A percentile compares a stretch with the other conserved stretches of the same genome.
These are phyloP conservation scores for Rhagoletis pomonella DNA, from an alignment of 1,140 invertebrate species.

Conservation along the genomic window DNA sequence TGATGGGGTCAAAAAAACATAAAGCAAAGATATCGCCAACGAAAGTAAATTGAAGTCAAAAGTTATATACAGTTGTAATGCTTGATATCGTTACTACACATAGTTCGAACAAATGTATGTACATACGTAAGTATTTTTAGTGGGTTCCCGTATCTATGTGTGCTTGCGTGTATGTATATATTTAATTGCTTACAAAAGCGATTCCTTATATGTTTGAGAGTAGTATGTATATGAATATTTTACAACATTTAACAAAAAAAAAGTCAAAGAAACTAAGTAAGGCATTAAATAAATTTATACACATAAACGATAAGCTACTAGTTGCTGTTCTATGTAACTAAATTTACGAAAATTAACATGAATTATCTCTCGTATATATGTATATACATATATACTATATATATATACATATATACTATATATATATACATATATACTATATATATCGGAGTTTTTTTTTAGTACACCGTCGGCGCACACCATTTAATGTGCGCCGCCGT, in stretches of 20 bases:
- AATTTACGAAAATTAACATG: slow-evolving; percentile 47
- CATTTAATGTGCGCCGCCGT: neutral
- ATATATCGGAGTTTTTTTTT: neutral
- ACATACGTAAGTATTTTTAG: neutral
- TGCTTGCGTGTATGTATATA: neutral
- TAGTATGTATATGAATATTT: slow-evolving; percentile 52
- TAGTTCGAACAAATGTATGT: neutral
- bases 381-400: too few relatives aligned
- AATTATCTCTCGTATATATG: slow-evolving; percentile 13
- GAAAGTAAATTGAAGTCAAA: slow-evolving; percentile 30
- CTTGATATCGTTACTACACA: slow-evolving; percentile 27
- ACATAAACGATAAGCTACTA: slow-evolving; percentile 39
- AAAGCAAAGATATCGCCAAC: slow-evolving; percentile 12
- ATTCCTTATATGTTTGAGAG: slow-evolving; percentile 12
- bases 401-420: neutral
- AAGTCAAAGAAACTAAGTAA: slow-evolving; percentile 41
- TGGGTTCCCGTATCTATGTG: neutral
- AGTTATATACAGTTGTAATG: slow-evolving; percentile 26
- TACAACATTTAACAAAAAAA: slow-evolving; percentile 54
- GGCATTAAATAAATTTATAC: slow-evolving; percentile 54
- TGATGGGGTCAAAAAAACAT: neutral
- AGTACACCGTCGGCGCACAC: neutral
- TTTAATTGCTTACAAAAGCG: slow-evolving; percentile 6
- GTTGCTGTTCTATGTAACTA: slow-evolving; percentile 23
- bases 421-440: neutral